These are phyloP conservation scores for Acanthopleura granulata DNA, from an alignment of 2,888 invertebrate genomes.

Conservation along the genomic window DNA sequence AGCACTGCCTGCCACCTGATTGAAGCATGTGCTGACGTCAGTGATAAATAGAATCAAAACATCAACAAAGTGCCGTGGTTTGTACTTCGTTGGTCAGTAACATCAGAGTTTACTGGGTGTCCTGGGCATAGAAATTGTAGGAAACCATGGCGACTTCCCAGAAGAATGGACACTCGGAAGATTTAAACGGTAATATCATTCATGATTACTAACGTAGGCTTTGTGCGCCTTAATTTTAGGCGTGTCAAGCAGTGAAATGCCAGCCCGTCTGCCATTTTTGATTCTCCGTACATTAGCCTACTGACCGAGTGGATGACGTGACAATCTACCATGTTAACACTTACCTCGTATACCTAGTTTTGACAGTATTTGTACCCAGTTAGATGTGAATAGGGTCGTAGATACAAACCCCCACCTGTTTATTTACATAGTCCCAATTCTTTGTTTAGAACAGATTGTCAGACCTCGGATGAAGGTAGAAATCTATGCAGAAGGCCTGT, in stretches of 20 bases:
- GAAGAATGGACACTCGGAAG: constrained; percentile 16
- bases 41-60: constrained; percentile 34
- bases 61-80: constrained; percentile 33
- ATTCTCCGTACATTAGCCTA: background rate
- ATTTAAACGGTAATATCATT: background rate
- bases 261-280: constrained; percentile 15
- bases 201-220: background rate
- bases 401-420: too few relatives aligned
- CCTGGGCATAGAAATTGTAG: background rate
- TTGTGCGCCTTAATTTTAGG: background rate
- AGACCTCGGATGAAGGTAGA: too few relatives aligned
- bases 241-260: background rate
- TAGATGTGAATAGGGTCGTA: too few relatives aligned
- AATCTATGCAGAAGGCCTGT: too few relatives aligned
- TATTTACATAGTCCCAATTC: too few relatives aligned
- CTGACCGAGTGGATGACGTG: background rate
- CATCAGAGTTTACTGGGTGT: background rate
- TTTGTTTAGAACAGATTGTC: too few relatives aligned
- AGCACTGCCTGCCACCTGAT: constrained; percentile 28
- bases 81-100: too few relatives aligned
- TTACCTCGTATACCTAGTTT: background rate
- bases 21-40: constrained; percentile 29
- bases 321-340: background rate
- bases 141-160: background rate
- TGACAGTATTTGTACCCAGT: background rate